phyloP scores from a whole-genome alignment of 2,888 invertebrate genomes.

The Drosophila aldrichi region DNA sequence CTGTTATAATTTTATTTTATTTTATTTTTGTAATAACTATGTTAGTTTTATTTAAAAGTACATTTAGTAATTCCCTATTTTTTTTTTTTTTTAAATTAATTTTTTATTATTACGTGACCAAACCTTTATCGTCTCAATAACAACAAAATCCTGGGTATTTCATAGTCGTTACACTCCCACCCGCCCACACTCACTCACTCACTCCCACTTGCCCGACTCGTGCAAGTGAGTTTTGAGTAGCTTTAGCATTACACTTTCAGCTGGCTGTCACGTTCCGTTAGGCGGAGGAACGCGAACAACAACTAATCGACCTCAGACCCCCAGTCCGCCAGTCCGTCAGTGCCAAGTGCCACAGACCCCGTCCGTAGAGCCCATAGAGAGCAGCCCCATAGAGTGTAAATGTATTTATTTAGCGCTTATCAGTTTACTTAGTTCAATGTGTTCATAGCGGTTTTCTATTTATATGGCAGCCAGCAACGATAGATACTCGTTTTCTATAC shows the following conservation, averaged over 20 bases:
- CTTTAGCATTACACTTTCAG: conserved; percentile 17
- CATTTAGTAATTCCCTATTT: no score
- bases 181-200: no score
- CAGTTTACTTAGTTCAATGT: conserved; percentile 51
- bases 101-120: no score
- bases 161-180: not conserved
- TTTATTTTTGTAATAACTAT: no score
- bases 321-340: conserved; percentile 13
- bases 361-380: no score
- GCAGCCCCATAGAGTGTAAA: conserved; percentile 44
- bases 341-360: not conserved
- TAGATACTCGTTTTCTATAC: conserved; percentile 41
- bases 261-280: conserved; percentile 36
- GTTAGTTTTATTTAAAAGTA: no score
- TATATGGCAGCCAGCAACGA: conserved; percentile 42
- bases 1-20: no score
- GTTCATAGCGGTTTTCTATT: conserved; percentile 57
- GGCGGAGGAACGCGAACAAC: conserved; percentile 27
- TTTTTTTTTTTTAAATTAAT: no score
- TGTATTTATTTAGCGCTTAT: conserved; percentile 61
- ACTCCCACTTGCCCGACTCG: no score
- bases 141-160: not conserved
- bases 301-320: conserved; percentile 40
- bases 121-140: not conserved
- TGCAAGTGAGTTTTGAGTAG: not conserved